phyloP scores from a whole-genome alignment of 2,888 invertebrate genomes.

The Synergus laeviventris region DNA sequence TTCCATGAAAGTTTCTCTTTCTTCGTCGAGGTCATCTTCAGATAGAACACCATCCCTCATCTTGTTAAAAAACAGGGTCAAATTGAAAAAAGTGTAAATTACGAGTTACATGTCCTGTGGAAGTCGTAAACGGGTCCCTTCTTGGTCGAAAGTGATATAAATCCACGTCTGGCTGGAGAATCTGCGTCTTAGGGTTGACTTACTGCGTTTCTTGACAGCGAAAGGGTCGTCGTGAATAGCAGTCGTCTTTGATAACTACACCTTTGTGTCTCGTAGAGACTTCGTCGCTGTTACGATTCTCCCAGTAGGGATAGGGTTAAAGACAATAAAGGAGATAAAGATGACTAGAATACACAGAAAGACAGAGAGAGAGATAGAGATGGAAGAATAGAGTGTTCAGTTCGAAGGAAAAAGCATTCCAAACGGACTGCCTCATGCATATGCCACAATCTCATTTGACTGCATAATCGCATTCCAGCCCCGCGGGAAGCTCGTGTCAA shows the following conservation, averaged over 20 bases:
- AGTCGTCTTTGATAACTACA: constrained; percentile 53
- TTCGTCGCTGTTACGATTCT: constrained; percentile 42
- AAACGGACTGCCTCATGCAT: constrained; percentile 71
- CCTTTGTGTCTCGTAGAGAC: constrained; percentile 60
- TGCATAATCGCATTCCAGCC: constrained; percentile 73
- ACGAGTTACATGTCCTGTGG: background rate
- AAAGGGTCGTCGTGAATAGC: constrained; percentile 37
- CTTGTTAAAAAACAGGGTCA: background rate
- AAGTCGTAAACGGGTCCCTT: background rate
- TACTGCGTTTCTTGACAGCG: background rate
- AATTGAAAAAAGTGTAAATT: background rate
- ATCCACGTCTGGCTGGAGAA: constrained; percentile 13
- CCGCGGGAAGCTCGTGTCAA: constrained; percentile 72
- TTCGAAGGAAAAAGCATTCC: constrained; percentile 49
- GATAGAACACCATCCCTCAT: background rate
- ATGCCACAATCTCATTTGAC: constrained; percentile 76
- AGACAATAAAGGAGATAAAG: constrained; percentile 41
- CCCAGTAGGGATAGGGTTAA: constrained; percentile 40
- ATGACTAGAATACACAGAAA: constrained; percentile 43
- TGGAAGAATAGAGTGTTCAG: constrained; percentile 47
- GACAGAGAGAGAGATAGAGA: background rate
- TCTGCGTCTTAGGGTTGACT: constrained; percentile 23
- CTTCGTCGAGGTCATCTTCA: background rate
- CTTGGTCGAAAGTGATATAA: constrained; percentile 16
- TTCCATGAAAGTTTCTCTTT: background rate